A percentile compares a stretch with the other conserved stretches of the same genome.
phyloP scores from a whole-genome alignment of 2,888 invertebrate species.

The Mimas tiliae region DNA sequence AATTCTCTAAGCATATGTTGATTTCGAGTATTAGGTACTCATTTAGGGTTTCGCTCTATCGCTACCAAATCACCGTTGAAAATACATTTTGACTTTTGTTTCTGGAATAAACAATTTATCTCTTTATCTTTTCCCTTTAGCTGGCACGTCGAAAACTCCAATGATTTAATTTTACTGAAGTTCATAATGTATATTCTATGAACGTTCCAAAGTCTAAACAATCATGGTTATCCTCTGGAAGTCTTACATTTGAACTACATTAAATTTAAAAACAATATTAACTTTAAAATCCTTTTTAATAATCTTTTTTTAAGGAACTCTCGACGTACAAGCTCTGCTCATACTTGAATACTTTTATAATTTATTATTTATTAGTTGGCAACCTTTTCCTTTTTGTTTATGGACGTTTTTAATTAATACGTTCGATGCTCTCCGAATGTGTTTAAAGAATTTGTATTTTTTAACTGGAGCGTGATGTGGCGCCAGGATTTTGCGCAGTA shows the following conservation, averaged over 20 bases:
- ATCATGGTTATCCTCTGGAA: too few species aligned
- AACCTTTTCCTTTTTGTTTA: slow-evolving; percentile 9
- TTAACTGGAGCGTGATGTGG: slow-evolving; percentile 29
- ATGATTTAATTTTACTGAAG: too few species aligned
- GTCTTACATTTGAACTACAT: too few species aligned
- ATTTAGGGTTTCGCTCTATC: background rate
- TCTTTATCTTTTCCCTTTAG: too few species aligned
- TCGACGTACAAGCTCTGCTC: background rate
- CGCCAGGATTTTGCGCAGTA: slow-evolving; percentile 48
- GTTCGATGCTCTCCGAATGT: slow-evolving; percentile 20
- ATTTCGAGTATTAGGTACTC: background rate
- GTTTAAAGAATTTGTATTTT: slow-evolving; percentile 23
- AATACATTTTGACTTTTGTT: too few species aligned
- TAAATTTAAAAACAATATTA: too few species aligned
- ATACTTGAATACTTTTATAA: background rate
- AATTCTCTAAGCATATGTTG: slow-evolving; percentile 9
- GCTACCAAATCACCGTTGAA: too few species aligned
- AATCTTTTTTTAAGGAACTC: background rate
- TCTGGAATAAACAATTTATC: too few species aligned
- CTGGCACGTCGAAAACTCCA: too few species aligned
- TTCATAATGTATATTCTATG: too few species aligned
- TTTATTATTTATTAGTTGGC: slow-evolving; percentile 6
- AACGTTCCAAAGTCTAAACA: too few species aligned
- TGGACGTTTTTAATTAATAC: slow-evolving; percentile 21
- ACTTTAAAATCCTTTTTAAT: too few species aligned